Evolutionary conservation across 1,140 invertebrate species (phyloP).

Genomic region (Linepithema humile): DNA sequence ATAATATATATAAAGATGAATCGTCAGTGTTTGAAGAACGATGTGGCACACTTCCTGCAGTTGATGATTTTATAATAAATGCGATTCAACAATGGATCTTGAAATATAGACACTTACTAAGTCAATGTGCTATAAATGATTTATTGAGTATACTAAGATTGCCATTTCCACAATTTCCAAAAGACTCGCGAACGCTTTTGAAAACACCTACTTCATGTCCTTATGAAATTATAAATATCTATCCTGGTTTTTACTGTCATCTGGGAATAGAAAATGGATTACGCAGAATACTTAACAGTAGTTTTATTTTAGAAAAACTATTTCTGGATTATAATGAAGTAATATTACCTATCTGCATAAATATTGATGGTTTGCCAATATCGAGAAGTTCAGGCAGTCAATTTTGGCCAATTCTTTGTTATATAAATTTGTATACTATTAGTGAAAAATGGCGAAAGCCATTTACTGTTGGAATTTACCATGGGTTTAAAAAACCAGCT

Average conservation of each 20-base stretch:
- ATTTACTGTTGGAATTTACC: not conserved
- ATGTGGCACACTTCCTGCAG: slow-evolving; percentile 9
- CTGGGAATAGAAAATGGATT: not conserved
- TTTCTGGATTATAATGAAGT: not conserved
- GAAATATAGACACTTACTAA: slow-evolving; percentile 18
- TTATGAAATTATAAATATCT: slow-evolving; percentile 19
- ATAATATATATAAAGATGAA: slow-evolving; percentile 13
- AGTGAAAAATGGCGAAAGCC: not conserved
- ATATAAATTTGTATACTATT: not conserved
- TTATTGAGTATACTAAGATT: slow-evolving; percentile 15
- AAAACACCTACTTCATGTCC: slow-evolving; percentile 9
- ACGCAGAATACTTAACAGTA: slow-evolving; percentile 6
- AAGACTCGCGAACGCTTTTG: slow-evolving; percentile 6
- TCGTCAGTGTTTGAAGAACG: slow-evolving; percentile 13
- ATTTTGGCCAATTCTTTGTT: not conserved
- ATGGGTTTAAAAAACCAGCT: not conserved
- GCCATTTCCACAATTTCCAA: slow-evolving; percentile 27
- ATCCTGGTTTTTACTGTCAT: slow-evolving; percentile 7
- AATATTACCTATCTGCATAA: not conserved
- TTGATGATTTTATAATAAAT: slow-evolving; percentile 24
- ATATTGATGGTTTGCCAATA: not conserved
- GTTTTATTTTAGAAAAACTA: not conserved
- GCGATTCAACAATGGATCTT: slow-evolving; percentile 11
- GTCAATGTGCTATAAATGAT: slow-evolving; percentile 15
- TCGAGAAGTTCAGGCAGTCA: no score